Conservation (phyloP, 1,140 invertebrate genomes). For the Scaptodrosophila lebanonensis region DNA sequence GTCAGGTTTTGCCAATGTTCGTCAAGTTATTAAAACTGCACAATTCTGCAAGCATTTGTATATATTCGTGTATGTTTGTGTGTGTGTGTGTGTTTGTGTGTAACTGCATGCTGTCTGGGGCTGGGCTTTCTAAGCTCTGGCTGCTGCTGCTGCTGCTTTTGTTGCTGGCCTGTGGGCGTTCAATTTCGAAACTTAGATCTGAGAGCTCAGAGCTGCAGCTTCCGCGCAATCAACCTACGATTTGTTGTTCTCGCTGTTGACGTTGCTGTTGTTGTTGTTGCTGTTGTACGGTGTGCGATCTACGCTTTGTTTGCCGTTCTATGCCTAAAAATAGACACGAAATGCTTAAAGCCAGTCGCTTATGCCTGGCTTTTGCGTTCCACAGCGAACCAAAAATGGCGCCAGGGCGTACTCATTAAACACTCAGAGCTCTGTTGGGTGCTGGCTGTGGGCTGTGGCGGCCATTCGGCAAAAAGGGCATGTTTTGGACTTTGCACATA, state of each 20-base stretch:
- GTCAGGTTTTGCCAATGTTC: neutral
- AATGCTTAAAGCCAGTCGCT: conserved; percentile 31
- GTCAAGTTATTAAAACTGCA: no score
- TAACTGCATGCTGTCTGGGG: no score
- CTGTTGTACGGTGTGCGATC: conserved; percentile 10
- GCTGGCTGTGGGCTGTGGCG: neutral
- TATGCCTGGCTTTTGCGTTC: no score
- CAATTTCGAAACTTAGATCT: conserved; percentile 47
- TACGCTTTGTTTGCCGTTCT: no score
- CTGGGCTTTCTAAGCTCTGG: neutral
- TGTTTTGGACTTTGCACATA: conserved; percentile 35
- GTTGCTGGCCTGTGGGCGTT: conserved; percentile 48
- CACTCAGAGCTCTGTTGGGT: neutral
- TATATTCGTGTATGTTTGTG: no score
- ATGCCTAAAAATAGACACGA: conserved; percentile 65
- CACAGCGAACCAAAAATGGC: conserved; percentile 60
- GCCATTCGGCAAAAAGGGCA: no score
- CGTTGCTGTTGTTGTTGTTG: conserved; percentile 33
- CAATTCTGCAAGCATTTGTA: no score
- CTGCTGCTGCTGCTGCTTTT: conserved; percentile 14
- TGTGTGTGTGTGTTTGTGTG: no score
- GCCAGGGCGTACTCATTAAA: conserved; percentile 72
- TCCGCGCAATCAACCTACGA: conserved; percentile 35
- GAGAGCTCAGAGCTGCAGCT: conserved; percentile 15
- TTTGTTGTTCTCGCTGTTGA: conserved; percentile 12